Evolutionary conservation across 2,888 invertebrate genomes (phyloP).

Genomic region (Drosophila mayaguana): DNA sequence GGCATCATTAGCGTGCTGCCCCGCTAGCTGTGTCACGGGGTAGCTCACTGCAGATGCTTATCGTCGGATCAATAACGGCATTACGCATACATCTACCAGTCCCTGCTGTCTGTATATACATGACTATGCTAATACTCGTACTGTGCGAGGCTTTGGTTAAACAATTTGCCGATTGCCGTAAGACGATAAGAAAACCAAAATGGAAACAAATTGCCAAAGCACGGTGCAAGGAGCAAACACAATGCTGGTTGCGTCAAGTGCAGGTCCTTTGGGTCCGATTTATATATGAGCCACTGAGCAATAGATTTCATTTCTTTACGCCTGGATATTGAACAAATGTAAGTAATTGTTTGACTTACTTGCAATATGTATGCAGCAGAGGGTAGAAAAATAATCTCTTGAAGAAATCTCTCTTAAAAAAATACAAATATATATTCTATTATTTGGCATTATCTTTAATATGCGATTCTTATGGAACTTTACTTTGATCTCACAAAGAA

Average conservation of each 20-base stretch:
- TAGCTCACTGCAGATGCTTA: slow-evolving; percentile 70
- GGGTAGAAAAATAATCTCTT: slow-evolving; percentile 4
- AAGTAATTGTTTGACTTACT: slow-evolving; percentile 9
- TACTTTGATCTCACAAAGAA: not conserved
- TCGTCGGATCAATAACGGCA: slow-evolving; percentile 74
- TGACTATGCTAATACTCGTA: slow-evolving; percentile 77
- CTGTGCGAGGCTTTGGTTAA: slow-evolving; percentile 50
- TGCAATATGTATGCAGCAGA: not conserved
- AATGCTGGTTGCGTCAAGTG: slow-evolving; percentile 68
- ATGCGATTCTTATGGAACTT: not conserved
- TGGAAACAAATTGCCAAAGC: slow-evolving; percentile 76
- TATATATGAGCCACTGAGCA: slow-evolving; percentile 56
- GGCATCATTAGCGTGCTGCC: slow-evolving; percentile 66
- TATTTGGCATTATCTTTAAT: not conserved
- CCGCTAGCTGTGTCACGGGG: slow-evolving; percentile 52
- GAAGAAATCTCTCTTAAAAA: not conserved
- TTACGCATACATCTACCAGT: slow-evolving; percentile 40
- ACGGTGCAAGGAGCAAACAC: slow-evolving; percentile 65
- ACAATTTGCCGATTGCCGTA: slow-evolving; percentile 72
- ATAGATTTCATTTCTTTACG: slow-evolving; percentile 21
- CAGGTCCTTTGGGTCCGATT: slow-evolving; percentile 73
- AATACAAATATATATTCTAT: not conserved
- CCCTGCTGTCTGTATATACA: slow-evolving; percentile 12
- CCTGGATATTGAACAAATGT: not conserved
- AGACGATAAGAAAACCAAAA: slow-evolving; percentile 75